phyloP scores from a whole-genome alignment of 1,140 invertebrate genomes.

The Euura lappo region DNA sequence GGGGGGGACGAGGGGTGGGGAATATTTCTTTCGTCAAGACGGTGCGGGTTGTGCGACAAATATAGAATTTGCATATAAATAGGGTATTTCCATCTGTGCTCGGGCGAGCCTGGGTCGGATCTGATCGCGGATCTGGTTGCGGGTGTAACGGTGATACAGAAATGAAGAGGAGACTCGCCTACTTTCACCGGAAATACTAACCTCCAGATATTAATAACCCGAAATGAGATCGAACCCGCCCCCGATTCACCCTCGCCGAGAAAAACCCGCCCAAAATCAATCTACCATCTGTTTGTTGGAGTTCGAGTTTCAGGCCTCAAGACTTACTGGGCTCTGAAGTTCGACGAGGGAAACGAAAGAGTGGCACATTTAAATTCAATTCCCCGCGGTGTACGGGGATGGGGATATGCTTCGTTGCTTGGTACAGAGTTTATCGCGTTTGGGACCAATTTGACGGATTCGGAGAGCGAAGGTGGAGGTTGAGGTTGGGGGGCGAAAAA shows the following conservation, averaged over 20 bases:
- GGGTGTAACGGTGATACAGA: slow-evolving; percentile 50
- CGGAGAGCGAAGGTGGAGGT: background rate
- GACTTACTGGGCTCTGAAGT: background rate
- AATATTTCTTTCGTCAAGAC: background rate
- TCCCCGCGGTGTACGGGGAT: slow-evolving; percentile 33
- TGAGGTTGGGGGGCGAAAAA: background rate
- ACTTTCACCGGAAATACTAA: slow-evolving; percentile 53
- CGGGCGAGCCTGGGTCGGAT: slow-evolving; percentile 36
- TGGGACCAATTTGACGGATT: slow-evolving; percentile 47
- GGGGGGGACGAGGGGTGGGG: too few relatives aligned
- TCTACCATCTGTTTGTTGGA: slow-evolving; percentile 52
- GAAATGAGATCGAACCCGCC: slow-evolving; percentile 56
- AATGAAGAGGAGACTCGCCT: slow-evolving; percentile 48
- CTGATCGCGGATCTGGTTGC: slow-evolving; percentile 4
- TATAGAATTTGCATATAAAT: slow-evolving; percentile 77
- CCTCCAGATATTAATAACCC: slow-evolving; percentile 61
- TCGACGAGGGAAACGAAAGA: slow-evolving; percentile 20
- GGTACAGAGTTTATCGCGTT: slow-evolving; percentile 47
- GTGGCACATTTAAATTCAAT: slow-evolving; percentile 53
- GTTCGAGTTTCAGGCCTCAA: slow-evolving; percentile 11
- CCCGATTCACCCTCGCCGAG: slow-evolving; percentile 27
- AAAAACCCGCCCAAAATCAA: slow-evolving; percentile 49
- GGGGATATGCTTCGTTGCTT: slow-evolving; percentile 8
- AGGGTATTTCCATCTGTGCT: slow-evolving; percentile 72
- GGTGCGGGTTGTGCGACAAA: slow-evolving; percentile 61